Evolutionary conservation across 2,113 vertebrate species (phyloP), one percentile per base, ranked within the genome.

Genomic region (Misgurnus mizolepis): DNA sequence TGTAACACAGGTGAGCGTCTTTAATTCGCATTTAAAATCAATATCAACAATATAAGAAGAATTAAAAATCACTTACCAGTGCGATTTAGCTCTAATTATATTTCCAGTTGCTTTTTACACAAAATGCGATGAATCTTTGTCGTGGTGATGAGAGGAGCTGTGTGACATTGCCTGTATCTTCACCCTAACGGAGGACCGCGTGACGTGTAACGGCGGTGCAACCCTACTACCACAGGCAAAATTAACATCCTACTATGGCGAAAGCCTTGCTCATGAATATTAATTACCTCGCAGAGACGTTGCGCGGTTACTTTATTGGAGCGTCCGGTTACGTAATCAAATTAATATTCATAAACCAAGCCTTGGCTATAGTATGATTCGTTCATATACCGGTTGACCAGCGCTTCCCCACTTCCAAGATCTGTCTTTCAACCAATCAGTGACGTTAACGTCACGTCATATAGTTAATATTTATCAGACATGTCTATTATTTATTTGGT

Each of bases 101-200:
- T 34, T 7, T 10, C 55, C 60, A 49, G 49, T 55, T 58, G 14
- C n/a, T 53, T 55, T 76, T 22, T 43, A 10, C n/a, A 34, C 10
- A 56, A 39, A 15, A 50, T 64, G 15, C n/a, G 55, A 11, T 45
- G 61, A 62, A 74, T 69, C 17, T 61, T 76, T 47, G 73, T 64
- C 5, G 27, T 50, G 64, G 18, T 50, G 41, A 71, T 83, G 58
- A 47, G 66, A 22, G 64, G 22, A 50, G 45, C n/a, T 70, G 70
- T 70, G 40, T 70, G 69, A 76, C 73, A 76, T 76, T 64, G 73
- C 73, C 43, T 76, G 50, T 43, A 27, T 80, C 72, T 79, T 85
- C 81, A 49, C 84, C 78, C 81, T 85, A 67, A 80, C 61, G 41
- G 47, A 75, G 71, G 79, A 50, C 68, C 47, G 69, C 68, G 64